phyloP scores from a whole-genome alignment of 2,113 vertebrate genomes.

The Gorilla gorilla region DNA sequence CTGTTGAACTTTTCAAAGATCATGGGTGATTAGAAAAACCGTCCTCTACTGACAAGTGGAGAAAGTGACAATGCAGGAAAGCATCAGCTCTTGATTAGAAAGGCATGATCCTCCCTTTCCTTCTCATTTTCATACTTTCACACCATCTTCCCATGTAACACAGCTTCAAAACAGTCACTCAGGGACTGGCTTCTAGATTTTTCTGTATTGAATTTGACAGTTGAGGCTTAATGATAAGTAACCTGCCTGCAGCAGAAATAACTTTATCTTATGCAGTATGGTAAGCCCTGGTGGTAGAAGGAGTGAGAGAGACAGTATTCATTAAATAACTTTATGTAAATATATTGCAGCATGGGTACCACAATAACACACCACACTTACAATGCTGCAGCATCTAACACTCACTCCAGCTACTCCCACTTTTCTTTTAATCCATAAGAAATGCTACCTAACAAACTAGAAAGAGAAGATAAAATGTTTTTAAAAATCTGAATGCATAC shows the following conservation, averaged over 20 bases:
- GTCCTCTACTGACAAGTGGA: conserved; percentile 32
- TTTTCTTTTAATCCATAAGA: not conserved
- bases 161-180: conserved; percentile 63
- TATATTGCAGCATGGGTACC: not conserved
- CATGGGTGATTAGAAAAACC: conserved; percentile 52
- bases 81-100: conserved; percentile 50
- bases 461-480: not conserved
- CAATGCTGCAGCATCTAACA: not conserved
- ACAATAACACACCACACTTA: not conserved
- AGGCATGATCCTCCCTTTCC: not conserved
- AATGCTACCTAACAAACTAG: not conserved
- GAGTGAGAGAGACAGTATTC: conserved; percentile 32
- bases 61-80: conserved; percentile 48
- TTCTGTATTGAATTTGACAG: conserved; percentile 68
- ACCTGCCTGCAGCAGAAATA: conserved; percentile 66
- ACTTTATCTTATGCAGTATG: conserved; percentile 51
- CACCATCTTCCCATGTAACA: not conserved
- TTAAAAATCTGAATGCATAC: not conserved
- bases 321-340: conserved; percentile 54
- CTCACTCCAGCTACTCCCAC: not conserved
- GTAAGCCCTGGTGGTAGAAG: conserved; percentile 22
- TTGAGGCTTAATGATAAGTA: conserved; percentile 68
- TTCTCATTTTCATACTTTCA: conserved; percentile 48
- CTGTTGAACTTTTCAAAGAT: conserved; percentile 52
- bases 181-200: conserved; percentile 58